Evolutionary conservation across 2,797 vertebrate genomes (phyloP), one percentile per base, ranked within the genome.

Genomic region (Triplophysa yarkandensis): DNA sequence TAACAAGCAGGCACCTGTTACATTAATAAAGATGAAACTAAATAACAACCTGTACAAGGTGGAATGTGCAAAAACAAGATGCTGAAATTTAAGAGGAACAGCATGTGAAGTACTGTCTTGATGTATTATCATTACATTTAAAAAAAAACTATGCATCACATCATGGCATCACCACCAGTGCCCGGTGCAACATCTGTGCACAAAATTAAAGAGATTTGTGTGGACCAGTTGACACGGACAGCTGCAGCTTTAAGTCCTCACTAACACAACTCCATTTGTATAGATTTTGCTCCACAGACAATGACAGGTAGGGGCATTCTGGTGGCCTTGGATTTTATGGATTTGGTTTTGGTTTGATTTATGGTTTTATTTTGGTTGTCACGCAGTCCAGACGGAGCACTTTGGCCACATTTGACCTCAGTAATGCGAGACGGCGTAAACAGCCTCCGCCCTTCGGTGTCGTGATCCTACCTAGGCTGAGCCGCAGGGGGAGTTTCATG

Each of bases 1-100:
- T 79, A 86, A 86, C 78, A 81, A 86, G 86, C 86, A 76, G 88
- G 89, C 90, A 92, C 92, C 92, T 91, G 91, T 93, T 92, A 90
- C 89, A 90, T 92, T 90, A 90, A 90, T 88, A 90, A 89, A 83
- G 86, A 86, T 82, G 76, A 78, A 81, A 77, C 77, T 73, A 50
- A 78, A 83, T 80, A 80, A 78, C 83, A 84, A 87, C 79, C 57
- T 62, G 58, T 65, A 80, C 76, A 77, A 52, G 69, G 46, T 43
- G 62, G 66, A 77, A 78, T 71, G 63, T 39, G 70, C 71, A 84
- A 82, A 79, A 78, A 79, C 77, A 76, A 77, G 74, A 79, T 54
- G 72, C 71, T 76, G 68, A 84, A 77, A 80, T 64, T 72, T 76
- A 76, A 74, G 68, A 58, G 52, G 55, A 55, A 43, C 62, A 69